phyloP scores from a whole-genome alignment of 2,113 vertebrate genomes.

The Chlorodrepanis virens region DNA sequence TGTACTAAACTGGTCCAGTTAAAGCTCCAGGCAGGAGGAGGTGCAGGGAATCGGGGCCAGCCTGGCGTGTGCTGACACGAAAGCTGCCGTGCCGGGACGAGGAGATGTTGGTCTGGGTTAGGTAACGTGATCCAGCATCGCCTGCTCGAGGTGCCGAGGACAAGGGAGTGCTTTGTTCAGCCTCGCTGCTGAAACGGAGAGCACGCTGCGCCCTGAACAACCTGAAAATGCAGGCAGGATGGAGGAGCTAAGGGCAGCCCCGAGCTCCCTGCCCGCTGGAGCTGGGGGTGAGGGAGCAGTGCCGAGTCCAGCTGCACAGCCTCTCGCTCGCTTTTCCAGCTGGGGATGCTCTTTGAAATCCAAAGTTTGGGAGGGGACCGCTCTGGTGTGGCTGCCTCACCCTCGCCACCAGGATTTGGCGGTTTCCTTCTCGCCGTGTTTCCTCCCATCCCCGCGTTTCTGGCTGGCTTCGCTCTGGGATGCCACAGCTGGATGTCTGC shows the following conservation, averaged over 20 bases:
- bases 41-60: constrained; percentile 2
- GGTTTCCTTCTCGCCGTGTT: not conserved
- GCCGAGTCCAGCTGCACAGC: not conserved
- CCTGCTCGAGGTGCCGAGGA: not conserved
- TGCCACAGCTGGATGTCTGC: not conserved
- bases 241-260: not conserved
- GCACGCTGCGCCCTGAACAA: not conserved
- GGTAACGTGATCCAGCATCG: not conserved
- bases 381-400: fast-evolving
- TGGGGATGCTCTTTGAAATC: not conserved
- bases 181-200: not conserved
- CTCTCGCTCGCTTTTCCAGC: not conserved
- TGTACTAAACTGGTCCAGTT: constrained; percentile 11
- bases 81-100: not conserved
- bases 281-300: fast-evolving
- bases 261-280: fast-evolving
- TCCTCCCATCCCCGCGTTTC: fast-evolving
- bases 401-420: not conserved
- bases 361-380: not conserved
- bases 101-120: constrained; percentile 22
- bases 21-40: constrained; percentile 11
- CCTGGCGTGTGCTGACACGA: constrained; percentile 34
- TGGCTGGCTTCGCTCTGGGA: not conserved
- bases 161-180: constrained; percentile 45
- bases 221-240: not conserved